Percentiles rank a stretch among this genome's conserved stretches.
Evolutionary conservation across 2,888 invertebrate species (phyloP).

Genomic region (Pristionchus exspectatus): DNA sequence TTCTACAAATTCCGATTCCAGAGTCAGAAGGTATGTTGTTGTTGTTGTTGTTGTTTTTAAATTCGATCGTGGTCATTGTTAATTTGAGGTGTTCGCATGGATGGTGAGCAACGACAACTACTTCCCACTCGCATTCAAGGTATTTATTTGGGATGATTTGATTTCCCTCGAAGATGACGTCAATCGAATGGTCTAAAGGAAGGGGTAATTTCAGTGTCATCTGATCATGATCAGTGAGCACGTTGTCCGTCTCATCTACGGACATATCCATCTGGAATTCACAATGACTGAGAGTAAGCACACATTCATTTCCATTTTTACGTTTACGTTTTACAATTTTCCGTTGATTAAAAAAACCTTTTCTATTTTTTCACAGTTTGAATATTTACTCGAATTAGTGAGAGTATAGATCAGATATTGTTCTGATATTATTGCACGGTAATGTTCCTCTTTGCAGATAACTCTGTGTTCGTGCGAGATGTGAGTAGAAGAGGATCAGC

Average conservation of each 20-base stretch:
- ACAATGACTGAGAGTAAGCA: slow-evolving; percentile 62
- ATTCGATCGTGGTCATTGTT: neutral
- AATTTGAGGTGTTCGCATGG: slow-evolving; percentile 59
- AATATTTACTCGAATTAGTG: no score
- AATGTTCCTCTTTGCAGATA: slow-evolving; percentile 18
- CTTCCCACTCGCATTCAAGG: slow-evolving; percentile 66
- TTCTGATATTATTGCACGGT: neutral
- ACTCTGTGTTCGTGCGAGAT: slow-evolving; percentile 65
- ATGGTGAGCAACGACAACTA: slow-evolving; percentile 60
- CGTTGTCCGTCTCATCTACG: slow-evolving; percentile 67
- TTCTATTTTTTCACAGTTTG: no score
- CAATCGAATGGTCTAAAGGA: neutral
- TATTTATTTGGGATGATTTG: neutral
- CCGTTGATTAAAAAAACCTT: neutral
- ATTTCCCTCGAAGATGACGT: neutral
- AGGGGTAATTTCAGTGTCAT: slow-evolving; percentile 58
- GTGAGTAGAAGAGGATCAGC: slow-evolving; percentile 59
- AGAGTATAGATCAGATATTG: neutral
- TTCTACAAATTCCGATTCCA: slow-evolving; percentile 65
- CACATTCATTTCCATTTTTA: neutral
- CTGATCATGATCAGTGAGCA: slow-evolving; percentile 63
- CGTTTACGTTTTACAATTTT: neutral
- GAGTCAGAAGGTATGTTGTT: slow-evolving; percentile 56
- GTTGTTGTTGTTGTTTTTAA: neutral
- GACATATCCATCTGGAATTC: slow-evolving; percentile 69